Conservation (phyloP, 2,888 invertebrate genomes). For the Trichogramma evanescens region DNA sequence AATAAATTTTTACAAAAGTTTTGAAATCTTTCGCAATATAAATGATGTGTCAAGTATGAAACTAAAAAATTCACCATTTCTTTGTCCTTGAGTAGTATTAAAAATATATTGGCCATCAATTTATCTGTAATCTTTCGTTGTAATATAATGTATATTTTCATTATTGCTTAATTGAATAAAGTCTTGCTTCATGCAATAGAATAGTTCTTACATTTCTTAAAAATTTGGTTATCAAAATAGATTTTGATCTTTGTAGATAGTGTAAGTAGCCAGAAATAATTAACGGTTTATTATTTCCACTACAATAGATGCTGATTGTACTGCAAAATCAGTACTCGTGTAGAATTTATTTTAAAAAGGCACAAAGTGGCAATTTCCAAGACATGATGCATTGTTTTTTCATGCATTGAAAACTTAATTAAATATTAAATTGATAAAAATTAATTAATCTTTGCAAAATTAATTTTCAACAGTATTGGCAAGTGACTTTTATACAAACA, state of each 20-base stretch:
- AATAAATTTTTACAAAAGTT: slow-evolving; percentile 5
- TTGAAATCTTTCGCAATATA: slow-evolving; percentile 2
- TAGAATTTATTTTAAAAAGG: slow-evolving; percentile 22
- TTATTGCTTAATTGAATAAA: slow-evolving; percentile 12
- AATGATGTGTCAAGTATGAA: slow-evolving; percentile 21
- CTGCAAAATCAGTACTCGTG: slow-evolving; percentile 11
- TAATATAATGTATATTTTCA: slow-evolving; percentile 16
- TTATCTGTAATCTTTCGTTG: slow-evolving; percentile 23
- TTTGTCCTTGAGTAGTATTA: slow-evolving; percentile 18
- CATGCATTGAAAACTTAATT: not conserved
- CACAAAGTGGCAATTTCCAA: slow-evolving; percentile 26
- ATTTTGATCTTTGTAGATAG: slow-evolving; percentile 21
- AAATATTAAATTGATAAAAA: slow-evolving; percentile 13
- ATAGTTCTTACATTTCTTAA: slow-evolving; percentile 14
- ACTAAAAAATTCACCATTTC: slow-evolving; percentile 23
- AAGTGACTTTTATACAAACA: slow-evolving; percentile 13
- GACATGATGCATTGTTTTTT: slow-evolving; percentile 18
- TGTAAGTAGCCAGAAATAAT: slow-evolving; percentile 16
- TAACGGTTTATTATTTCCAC: slow-evolving; percentile 14
- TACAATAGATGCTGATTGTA: slow-evolving; percentile 10
- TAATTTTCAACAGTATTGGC: slow-evolving; percentile 4
- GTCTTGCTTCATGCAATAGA: slow-evolving; percentile 12
- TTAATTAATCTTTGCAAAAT: slow-evolving; percentile 9
- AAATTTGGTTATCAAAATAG: slow-evolving; percentile 23
- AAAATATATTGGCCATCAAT: slow-evolving; percentile 18